Evolutionary conservation across 2,113 vertebrate genomes (phyloP), one percentile per base, ranked within the genome.

Genomic region (Arizona elegans): DNA sequence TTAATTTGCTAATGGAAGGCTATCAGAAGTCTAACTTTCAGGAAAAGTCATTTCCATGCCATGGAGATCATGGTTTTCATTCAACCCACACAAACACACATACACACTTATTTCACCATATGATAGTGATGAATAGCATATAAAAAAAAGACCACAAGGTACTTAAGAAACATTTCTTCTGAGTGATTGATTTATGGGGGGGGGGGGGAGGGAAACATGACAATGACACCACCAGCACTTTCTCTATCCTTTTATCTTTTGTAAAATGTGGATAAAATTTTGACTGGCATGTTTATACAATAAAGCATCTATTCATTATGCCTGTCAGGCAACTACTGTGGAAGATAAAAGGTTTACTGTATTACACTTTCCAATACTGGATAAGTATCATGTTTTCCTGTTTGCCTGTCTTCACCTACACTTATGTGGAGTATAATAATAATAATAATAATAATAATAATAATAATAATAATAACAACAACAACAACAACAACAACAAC

Each of bases 241-340:
- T 87, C 75, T 95, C 89, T 52, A 87, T 92, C 29, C 93, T 95
- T 94, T 94, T 95, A 94, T 95, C n/a, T 52, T 87, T 88, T 93
- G 52, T 21, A 95, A 94, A 95, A 59, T 0, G 1, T 88, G 92
- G 95, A 91, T 91, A 94, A 96, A 95, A 95, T 93, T 88, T 94
- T 97, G 96, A 97, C 95, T 97, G 96, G 94, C 97, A 96, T 94
- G 95, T 97, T 97, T 97, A 93, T 95, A 96, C 96, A 97, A 96
- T 95, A 96, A 96, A 94, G 90, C 96, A 95, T 96, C 93, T 92
- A 93, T 70, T 92, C 92, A 91, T 97, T 96, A 96, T 96, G 47
- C 3, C 3, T 90, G 59, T 90, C 95, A 81, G 96, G 96, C 96
- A 96, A 92, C 91, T 92, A 96, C 58, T 88, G 59, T 75, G 58